phyloP scores from a whole-genome alignment of 2,888 invertebrate species.

The Eilema sororculum region DNA sequence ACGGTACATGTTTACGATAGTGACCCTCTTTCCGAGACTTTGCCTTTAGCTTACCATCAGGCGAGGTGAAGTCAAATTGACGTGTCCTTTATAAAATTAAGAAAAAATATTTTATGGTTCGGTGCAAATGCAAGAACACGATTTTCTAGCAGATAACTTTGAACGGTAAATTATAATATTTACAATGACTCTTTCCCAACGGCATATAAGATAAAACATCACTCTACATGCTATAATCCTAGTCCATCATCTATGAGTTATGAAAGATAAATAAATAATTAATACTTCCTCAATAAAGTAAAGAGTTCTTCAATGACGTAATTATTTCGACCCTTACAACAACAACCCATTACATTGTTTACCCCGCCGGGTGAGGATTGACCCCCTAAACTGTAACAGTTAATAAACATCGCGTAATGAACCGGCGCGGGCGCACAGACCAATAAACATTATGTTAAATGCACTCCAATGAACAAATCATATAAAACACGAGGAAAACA shows the following conservation, averaged over 20 bases:
- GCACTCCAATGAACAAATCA: constrained; percentile 71
- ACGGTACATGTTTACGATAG: too few species aligned
- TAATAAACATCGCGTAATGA: constrained; percentile 48
- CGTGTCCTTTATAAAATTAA: too few species aligned
- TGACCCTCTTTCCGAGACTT: too few species aligned
- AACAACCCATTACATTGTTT: constrained; percentile 21
- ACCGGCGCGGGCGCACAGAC: constrained; percentile 25
- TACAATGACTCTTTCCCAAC: too few species aligned
- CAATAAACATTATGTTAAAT: constrained; percentile 64
- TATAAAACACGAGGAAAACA: constrained; percentile 63
- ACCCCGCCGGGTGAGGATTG: constrained; percentile 3
- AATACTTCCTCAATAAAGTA: background rate
- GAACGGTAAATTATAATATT: too few species aligned
- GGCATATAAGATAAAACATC: too few species aligned
- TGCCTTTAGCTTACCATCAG: too few species aligned
- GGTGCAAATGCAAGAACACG: too few species aligned
- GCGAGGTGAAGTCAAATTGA: too few species aligned
- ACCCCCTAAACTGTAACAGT: constrained; percentile 44
- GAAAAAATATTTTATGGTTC: too few species aligned
- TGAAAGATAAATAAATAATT: background rate
- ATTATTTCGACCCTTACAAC: constrained; percentile 13
- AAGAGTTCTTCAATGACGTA: constrained; percentile 10
- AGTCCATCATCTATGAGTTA: background rate
- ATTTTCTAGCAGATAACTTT: too few species aligned
- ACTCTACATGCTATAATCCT: background rate